Percentiles rank a stretch among this genome's conserved stretches.
These are phyloP conservation scores for Wiebesia pumilae DNA, from an alignment of 1,140 invertebrate species.

Conservation along the genomic window DNA sequence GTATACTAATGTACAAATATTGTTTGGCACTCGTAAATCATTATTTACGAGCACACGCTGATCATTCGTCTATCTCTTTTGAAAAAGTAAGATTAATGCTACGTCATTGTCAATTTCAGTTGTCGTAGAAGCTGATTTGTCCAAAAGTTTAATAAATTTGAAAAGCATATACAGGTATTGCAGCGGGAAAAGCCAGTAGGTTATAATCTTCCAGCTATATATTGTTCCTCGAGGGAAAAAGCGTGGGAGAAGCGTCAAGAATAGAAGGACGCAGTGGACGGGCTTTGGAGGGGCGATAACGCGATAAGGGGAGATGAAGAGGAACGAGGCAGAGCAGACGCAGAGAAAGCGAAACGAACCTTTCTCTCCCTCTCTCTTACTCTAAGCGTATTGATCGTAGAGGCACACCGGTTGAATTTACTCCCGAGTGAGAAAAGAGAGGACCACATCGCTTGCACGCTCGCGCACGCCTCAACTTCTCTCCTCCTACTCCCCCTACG, in stretches of 20 bases:
- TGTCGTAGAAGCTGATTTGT: background rate
- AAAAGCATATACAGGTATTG: background rate
- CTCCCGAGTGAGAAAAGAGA: background rate
- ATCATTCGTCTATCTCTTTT: too few relatives aligned
- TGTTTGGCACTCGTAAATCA: too few relatives aligned
- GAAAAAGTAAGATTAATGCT: background rate
- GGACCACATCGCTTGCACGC: constrained; percentile 15
- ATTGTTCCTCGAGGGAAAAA: background rate
- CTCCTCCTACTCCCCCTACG: background rate
- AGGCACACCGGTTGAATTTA: background rate
- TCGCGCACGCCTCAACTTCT: background rate
- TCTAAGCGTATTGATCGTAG: constrained; percentile 12
- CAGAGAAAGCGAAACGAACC: too few relatives aligned
- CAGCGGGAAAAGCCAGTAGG: background rate
- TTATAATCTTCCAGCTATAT: background rate
- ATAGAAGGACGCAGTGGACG: background rate
- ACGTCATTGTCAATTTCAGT: background rate
- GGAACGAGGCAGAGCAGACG: background rate
- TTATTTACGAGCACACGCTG: too few relatives aligned
- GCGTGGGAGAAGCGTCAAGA: background rate
- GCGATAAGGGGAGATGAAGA: constrained; percentile 42
- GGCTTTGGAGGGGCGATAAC: background rate
- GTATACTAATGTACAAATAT: too few relatives aligned
- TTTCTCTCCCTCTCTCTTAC: background rate
- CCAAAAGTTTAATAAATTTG: background rate